Conservation (phyloP, 1,140 invertebrate species). For the Dysdera silvatica region DNA sequence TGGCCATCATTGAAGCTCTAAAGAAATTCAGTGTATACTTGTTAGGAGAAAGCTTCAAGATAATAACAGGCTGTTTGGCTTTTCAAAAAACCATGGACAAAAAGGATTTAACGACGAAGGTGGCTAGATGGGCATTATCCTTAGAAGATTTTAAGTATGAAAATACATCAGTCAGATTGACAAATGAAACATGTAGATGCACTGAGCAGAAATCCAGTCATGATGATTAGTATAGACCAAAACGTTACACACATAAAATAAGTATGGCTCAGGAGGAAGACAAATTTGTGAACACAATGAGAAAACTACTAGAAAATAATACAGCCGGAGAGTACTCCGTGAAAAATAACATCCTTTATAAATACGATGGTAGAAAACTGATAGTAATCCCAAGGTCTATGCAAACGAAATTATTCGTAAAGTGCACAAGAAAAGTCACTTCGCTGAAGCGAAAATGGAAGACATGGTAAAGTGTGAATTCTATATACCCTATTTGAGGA, state of each 20-base stretch:
- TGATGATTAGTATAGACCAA: not conserved
- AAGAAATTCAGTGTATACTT: too few relatives aligned
- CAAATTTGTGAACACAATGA: not conserved
- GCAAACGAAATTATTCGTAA: not conserved
- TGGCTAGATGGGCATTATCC: not conserved
- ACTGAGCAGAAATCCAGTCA: not conserved
- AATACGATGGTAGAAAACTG: not conserved
- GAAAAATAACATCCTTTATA: not conserved
- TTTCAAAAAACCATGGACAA: conserved; percentile 11
- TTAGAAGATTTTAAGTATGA: conserved; percentile 16
- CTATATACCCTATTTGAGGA: not conserved
- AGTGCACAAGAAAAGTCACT: not conserved
- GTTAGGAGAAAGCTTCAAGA: conserved; percentile 3
- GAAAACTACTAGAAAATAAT: not conserved
- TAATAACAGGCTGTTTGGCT: conserved; percentile 18
- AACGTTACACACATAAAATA: not conserved
- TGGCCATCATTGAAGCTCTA: conserved; percentile 2
- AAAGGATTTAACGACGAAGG: not conserved
- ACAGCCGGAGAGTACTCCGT: not conserved
- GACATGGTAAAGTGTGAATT: not conserved
- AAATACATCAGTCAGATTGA: not conserved
- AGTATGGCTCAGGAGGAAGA: not conserved
- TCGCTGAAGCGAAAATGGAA: not conserved
- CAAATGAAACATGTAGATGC: conserved; percentile 13
- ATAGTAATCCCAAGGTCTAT: not conserved